Evolutionary conservation across 2,113 vertebrate species (phyloP).

Genomic region (Athene noctua): DNA sequence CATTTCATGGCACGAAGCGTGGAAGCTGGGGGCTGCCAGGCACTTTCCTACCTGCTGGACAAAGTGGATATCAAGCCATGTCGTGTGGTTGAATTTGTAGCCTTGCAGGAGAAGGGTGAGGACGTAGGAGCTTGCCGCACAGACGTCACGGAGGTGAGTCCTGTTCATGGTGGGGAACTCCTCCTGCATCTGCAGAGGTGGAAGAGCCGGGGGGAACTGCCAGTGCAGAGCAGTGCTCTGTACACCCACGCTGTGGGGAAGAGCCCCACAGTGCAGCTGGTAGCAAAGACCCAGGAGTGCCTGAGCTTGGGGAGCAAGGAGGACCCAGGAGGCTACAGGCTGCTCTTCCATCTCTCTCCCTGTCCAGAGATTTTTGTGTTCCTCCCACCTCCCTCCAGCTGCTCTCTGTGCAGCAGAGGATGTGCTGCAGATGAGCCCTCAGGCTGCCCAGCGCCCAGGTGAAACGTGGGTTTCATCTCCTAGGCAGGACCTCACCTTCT

Average conservation of each 20-base stretch:
- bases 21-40: fast-evolving
- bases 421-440: neutral
- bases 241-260: neutral
- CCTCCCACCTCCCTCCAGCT: neutral
- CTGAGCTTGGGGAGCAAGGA: neutral
- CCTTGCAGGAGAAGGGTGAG: constrained; percentile 77
- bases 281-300: fast-evolving
- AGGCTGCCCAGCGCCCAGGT: neutral
- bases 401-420: neutral
- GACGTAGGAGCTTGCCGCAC: constrained; percentile 73
- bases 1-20: neutral
- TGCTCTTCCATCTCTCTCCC: neutral
- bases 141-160: constrained; percentile 74
- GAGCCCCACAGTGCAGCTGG: neutral
- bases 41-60: constrained; percentile 73
- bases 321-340: fast-evolving
- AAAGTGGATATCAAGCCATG: constrained; percentile 79
- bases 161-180: neutral
- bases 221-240: neutral
- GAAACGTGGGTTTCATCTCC: neutral
- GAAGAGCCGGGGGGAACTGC: neutral
- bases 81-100: constrained; percentile 75
- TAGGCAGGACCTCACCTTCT: constrained; percentile 47
- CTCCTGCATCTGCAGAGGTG: constrained; percentile 59
- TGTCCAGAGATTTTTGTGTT: neutral